Evolutionary conservation across 2,888 invertebrate species (phyloP), one percentile per base, ranked within the genome.

Genomic region (Netelia inedita): DNA sequence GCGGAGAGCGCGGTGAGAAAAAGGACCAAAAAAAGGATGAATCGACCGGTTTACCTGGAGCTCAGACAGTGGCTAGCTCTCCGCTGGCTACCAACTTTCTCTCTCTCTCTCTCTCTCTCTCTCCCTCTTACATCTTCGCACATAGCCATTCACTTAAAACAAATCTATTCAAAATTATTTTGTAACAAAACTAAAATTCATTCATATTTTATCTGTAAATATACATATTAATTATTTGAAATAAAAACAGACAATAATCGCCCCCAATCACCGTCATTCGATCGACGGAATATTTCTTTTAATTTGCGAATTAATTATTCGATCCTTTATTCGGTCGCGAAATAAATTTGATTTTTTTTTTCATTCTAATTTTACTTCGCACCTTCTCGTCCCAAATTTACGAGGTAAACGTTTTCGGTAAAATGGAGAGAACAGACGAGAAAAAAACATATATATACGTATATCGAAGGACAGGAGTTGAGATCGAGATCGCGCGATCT

Each of bases 21-120:
- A 66, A 68, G 16, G 73, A 61, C 82, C 75, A 84, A 84, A 80
- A 88, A 88, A 87, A 88, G 85, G 86, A 89, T 88, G 88, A 89
- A 90, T 90, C 88, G 89, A 90, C 90, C 90, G 89, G 92, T 91
- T 91, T 91, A 89, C 88, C 89, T 89, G 88, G 89, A 85, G 87
- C 85, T 53, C 88, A 84, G 89, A 89, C 89, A 89, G 89, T 88
- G 88, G 88, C 88, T 86, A 87, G 82, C 78, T 68, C 69, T 79
- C 63, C 78, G 55, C 76, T 83, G 73, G 87, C 83, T 82, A 83
- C 84, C 86, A 69, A 86, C 72, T 57, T 75, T 72, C 66, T 71
- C 72, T 74, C 73, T 61, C 11, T 76, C 66, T 80, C 84, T 83
- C 79, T 68, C 72, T 53, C 76, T 72, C 66, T 71, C 71, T 78